A percentile compares a stretch with the other conserved stretches of the same genome.
phyloP scores from a whole-genome alignment of 2,888 invertebrate species.

The Stenurella melanura region DNA sequence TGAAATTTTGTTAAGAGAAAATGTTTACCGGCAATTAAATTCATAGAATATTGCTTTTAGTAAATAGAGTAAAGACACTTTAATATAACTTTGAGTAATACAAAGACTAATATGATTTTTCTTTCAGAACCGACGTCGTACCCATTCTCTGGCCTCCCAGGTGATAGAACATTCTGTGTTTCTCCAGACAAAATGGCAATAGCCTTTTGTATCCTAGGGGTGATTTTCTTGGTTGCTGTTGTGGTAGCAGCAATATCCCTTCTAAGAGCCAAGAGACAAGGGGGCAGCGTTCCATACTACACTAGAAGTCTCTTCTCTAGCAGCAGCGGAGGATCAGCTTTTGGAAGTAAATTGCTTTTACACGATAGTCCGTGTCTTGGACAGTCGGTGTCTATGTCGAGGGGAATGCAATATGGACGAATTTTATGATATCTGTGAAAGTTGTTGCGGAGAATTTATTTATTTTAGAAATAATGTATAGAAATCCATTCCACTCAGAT shows the following conservation, averaged over 20 bases:
- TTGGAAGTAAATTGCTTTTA: conserved; percentile 78
- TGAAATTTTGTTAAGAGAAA: too few relatives aligned
- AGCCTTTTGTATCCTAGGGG: conserved; percentile 82
- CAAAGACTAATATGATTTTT: conserved; percentile 1
- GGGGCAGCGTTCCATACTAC: conserved; percentile 75
- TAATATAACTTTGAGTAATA: conserved; percentile 4
- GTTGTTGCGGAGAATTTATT: background rate
- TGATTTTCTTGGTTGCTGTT: conserved; percentile 83
- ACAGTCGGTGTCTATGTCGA: conserved; percentile 67
- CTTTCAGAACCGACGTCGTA: conserved; percentile 61
- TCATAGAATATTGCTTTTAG: too few relatives aligned
- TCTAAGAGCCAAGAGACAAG: conserved; percentile 77
- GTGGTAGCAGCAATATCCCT: conserved; percentile 82
- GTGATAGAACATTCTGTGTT: conserved; percentile 81
- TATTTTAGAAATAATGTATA: background rate
- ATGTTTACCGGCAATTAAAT: too few relatives aligned
- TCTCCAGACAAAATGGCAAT: conserved; percentile 86
- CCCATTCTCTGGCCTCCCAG: conserved; percentile 72
- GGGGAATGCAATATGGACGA: conserved; percentile 66
- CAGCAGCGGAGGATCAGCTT: conserved; percentile 77
- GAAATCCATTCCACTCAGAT: background rate
- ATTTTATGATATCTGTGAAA: conserved; percentile 57
- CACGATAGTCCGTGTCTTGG: conserved; percentile 79
- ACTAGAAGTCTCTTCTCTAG: conserved; percentile 79
- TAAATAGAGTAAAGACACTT: too few relatives aligned